Conservation (phyloP, 2,888 invertebrate genomes). For the Meiosimyza decipiens region DNA sequence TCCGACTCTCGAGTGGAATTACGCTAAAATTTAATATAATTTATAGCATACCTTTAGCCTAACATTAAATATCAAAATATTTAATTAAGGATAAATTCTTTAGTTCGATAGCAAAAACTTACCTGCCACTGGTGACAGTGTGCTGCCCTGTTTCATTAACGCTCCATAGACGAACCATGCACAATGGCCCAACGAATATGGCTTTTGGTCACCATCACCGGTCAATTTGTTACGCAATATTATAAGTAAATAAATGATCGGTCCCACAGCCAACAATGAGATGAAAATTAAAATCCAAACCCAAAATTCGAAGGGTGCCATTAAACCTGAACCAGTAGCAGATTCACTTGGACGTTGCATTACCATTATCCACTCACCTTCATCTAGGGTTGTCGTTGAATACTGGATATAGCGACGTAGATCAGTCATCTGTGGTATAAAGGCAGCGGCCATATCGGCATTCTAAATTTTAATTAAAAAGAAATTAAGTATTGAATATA, state of each 20-base stretch:
- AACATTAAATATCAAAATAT: no score
- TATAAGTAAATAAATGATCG: constrained; percentile 79
- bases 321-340: constrained; percentile 82
- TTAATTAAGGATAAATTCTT: neutral
- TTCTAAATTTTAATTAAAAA: constrained; percentile 67
- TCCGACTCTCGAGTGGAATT: no score
- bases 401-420: constrained; percentile 71
- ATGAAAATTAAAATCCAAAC: constrained; percentile 81
- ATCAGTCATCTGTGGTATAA: constrained; percentile 76
- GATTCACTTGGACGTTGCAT: constrained; percentile 84
- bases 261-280: constrained; percentile 80
- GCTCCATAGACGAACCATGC: constrained; percentile 89
- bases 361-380: constrained; percentile 82
- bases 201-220: constrained; percentile 70
- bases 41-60: no score
- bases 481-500: neutral
- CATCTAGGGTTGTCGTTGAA: constrained; percentile 73
- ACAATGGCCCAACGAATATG: constrained; percentile 76
- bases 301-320: constrained; percentile 81
- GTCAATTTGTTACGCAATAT: constrained; percentile 74
- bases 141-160: constrained; percentile 87
- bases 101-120: constrained; percentile 50
- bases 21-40: no score
- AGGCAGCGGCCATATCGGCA: constrained; percentile 83
- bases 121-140: constrained; percentile 84